Evolutionary conservation across 2,888 invertebrate genomes (phyloP), one percentile per base, ranked within the genome.

Genomic region (Himalopsyche anomala): DNA sequence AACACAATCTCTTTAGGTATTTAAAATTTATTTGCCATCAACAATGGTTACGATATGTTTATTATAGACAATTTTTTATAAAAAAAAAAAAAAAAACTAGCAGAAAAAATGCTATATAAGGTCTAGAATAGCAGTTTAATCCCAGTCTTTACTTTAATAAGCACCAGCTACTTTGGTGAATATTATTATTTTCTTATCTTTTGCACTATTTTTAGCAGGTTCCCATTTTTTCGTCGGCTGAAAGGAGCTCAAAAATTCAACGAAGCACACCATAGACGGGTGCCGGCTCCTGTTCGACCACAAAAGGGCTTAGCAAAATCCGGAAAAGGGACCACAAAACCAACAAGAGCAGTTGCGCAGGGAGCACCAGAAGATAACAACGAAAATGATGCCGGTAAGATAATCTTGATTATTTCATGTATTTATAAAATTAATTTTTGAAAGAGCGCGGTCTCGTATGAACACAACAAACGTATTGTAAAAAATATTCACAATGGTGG

Each of bases 261-360:
- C 89, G 94, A 94, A 89, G 92, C 93, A 5, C 94, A 94, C 90
- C 94, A 94, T 90, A 93, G 94, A 89, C 91, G 94, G 86, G 94
- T 94, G 42, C 94, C 94, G 9, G 94, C 94, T 42, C 95, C 95
- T 82, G 92, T 94, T 90, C 91, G 93, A 87, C 91, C 91, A 89
- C 92, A 92, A 86, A 90, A 92, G 36, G 90, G 81, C 11, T 80
- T 62, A 15, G 56, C 81, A 5, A 81, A 62, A 12, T 28, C 62
- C 19, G 54, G 80, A 36, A 74, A 74, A 36, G 74, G 74, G 15
- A 28, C 74, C 28, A 74, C 74, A 28, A 74, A 74, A 74, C 28
- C 28, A 12, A 38, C 36, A 38, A 8, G 74, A 74, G 0, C 74
- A 15, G 2, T 15, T 5, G 28, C 74, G 36, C 74, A 28, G 15